Percentiles rank a stretch among this genome's conserved stretches.
phyloP scores from a whole-genome alignment of 2,888 invertebrate genomes.

The Cordylochernes scorpioides region DNA sequence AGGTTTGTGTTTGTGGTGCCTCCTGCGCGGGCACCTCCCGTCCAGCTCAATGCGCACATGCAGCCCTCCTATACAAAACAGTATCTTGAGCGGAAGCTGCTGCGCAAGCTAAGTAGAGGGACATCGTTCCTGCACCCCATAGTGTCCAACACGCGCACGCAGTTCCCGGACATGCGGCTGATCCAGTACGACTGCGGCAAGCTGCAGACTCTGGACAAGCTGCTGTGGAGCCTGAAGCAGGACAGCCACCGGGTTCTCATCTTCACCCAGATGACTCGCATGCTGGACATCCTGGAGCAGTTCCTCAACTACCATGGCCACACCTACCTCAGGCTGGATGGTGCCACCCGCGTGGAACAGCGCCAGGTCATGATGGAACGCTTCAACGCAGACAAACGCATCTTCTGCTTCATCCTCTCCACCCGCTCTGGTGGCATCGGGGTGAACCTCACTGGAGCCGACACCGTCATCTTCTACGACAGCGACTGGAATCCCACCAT shows the following conservation, averaged over 20 bases:
- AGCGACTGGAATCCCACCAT: conserved; percentile 99
- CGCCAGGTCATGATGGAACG: conserved; percentile 82
- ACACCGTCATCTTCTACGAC: conserved; percentile 97
- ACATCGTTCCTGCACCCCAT: conserved; percentile 47
- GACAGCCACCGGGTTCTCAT: conserved; percentile 73
- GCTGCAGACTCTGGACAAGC: conserved; percentile 54
- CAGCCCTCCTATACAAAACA: conserved; percentile 30
- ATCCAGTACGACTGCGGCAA: conserved; percentile 99
- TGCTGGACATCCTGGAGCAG: conserved; percentile 89
- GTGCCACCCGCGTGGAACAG: conserved; percentile 78
- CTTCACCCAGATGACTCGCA: conserved; percentile 98
- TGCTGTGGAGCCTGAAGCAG: conserved; percentile 52
- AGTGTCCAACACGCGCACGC: conserved; percentile 50
- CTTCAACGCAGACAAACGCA: conserved; percentile 75
- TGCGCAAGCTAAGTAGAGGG: conserved; percentile 33
- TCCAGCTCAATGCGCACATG: too few species aligned
- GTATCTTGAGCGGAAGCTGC: conserved; percentile 28
- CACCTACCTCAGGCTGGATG: conserved; percentile 82
- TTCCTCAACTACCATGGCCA: conserved; percentile 92
- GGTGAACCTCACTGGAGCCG: conserved; percentile 92
- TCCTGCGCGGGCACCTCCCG: conserved; percentile 36
- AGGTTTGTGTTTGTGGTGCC: conserved; percentile 55
- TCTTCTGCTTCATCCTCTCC: conserved; percentile 90
- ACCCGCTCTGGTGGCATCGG: conserved; percentile 93
- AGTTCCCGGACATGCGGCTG: conserved; percentile 87